Evolutionary conservation across 2,888 invertebrate species (phyloP).

Genomic region (Drosophila austrosaltans): DNA sequence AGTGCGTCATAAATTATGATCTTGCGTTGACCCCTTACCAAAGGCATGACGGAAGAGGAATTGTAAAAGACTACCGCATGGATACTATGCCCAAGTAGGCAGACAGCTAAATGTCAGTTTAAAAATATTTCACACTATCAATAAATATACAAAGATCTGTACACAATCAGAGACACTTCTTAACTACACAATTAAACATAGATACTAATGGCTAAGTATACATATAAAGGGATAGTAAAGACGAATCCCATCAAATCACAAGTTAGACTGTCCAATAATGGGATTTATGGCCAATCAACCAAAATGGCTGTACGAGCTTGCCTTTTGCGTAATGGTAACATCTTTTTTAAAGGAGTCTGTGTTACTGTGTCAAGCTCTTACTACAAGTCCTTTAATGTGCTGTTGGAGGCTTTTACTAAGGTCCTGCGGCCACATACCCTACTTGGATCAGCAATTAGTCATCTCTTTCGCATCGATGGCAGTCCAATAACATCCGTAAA

Average conservation of each 20-base stretch:
- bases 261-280: neutral
- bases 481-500: constrained; percentile 5
- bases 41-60: constrained; percentile 51
- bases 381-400: constrained; percentile 4
- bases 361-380: constrained; percentile 29
- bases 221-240: neutral
- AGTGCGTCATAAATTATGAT: constrained; percentile 63
- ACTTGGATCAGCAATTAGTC: constrained; percentile 37
- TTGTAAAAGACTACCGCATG: constrained; percentile 38
- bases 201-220: neutral
- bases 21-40: constrained; percentile 26
- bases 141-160: neutral
- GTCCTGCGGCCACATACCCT: constrained; percentile 4
- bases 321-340: constrained; percentile 46
- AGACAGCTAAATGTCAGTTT: neutral
- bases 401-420: constrained; percentile 27
- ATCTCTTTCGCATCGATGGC: constrained; percentile 30
- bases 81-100: constrained; percentile 42
- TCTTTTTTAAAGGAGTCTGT: constrained; percentile 39
- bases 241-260: neutral
- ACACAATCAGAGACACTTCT: neutral
- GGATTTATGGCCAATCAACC: neutral
- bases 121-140: neutral
- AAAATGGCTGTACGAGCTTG: constrained; percentile 33
- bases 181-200: neutral